Conservation (phyloP, 37 sponge, comb jelly and placozoan species). For the Eunapius fragilis region DNA sequence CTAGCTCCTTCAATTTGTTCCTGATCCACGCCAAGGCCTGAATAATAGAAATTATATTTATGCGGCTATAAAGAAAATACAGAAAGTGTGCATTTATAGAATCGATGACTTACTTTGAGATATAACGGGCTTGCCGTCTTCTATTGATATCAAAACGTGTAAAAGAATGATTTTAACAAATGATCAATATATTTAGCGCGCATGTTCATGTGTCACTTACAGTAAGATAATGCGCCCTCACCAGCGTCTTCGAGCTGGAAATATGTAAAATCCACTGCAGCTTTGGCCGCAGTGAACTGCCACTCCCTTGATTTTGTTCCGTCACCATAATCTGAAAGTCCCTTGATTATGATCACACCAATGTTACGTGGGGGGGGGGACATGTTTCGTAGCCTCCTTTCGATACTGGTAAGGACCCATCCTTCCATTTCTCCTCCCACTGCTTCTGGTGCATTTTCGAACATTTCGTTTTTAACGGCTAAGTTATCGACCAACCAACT, state of each 20-base stretch:
- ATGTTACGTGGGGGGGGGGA: not conserved
- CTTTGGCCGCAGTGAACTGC: constrained; percentile 39
- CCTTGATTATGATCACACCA: constrained; percentile 25
- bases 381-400: not conserved
- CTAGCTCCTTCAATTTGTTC: too few relatives aligned
- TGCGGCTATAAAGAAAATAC: too few relatives aligned
- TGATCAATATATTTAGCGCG: too few relatives aligned
- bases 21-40: too few relatives aligned
- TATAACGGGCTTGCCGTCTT: too few relatives aligned
- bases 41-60: too few relatives aligned
- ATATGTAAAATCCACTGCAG: constrained; percentile 8
- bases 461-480: not conserved
- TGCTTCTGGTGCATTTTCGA: constrained; percentile 8
- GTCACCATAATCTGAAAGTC: constrained; percentile 18
- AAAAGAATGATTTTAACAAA: too few relatives aligned
- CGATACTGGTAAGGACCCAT: not conserved
- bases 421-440: constrained; percentile 41
- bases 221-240: not conserved
- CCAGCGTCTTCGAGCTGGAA: not conserved
- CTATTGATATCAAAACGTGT: too few relatives aligned
- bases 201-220: not conserved
- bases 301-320: constrained; percentile 3
- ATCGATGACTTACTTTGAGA: too few relatives aligned
- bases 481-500: not conserved
- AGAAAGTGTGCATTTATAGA: too few relatives aligned